Evolutionary conservation across 92 coral and sea anemone species (phyloP), one percentile per base, ranked within the genome.

Genomic region (Heteractis magnifica): DNA sequence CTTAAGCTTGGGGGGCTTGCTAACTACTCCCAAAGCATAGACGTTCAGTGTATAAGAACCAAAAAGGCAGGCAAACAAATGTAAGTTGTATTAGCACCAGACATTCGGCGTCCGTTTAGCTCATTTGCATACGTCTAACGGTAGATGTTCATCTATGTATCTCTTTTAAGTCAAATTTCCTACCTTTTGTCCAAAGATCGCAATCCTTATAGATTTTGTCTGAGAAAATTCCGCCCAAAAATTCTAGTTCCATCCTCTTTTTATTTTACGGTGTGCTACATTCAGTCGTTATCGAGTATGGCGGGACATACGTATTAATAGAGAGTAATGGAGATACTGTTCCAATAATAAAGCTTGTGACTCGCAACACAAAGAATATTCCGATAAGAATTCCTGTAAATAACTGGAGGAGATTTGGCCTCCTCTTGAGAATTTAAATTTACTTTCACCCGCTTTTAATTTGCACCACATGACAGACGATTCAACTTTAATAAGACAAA

Each of bases 351-450:
- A 9, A 20, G 49, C 49, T 21, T 68, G 1, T 23, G 49, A 68
- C 23, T 68, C 73, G 73, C 5, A 68, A 26, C 10, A 68, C 73
- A 68, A 68, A 68, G 73, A 68, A 20, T 16, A 9, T 19, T 68
- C 73, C 10, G 73, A 68, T 68, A 68, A 68, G 15, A n/a, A 4
- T 68, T 26, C 73, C 48, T 23, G 49, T 26, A 68, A 48, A 20
- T 68, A 68, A 68, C 23, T 68, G 73, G 73, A 10, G 73, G 48
- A 68, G 49, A 68, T 68, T 68, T 68, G 14, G 23, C 73, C 73
- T 26, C 73, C 73, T 68, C 73, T 9, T 26, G 73, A 68, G 73
- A 68, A 6, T 68, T 20, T 68, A 48, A 68, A 26, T 68, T 10
- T 26, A 68, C 26, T 68, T 68, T 68, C 48, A 68, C 73, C 70